A percentile compares a stretch with the other conserved stretches of the same genome.
These are phyloP conservation scores for Drosophila austrosaltans DNA, from an alignment of 2,888 invertebrate genomes.

Conservation along the genomic window DNA sequence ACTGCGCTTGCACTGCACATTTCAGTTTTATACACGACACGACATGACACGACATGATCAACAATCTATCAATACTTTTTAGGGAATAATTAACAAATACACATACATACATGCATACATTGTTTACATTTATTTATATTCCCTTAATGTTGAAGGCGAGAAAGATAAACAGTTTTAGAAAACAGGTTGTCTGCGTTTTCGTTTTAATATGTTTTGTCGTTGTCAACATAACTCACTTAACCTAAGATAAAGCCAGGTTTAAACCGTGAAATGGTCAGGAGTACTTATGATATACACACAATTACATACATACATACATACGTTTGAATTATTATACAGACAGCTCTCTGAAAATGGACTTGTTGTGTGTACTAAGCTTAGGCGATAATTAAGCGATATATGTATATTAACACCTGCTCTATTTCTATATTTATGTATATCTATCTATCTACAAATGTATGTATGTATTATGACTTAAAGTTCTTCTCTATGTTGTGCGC, in stretches of 20 bases:
- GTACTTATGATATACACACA: too few relatives aligned
- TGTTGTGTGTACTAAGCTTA: not conserved
- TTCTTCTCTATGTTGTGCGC: not conserved
- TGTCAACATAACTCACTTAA: not conserved
- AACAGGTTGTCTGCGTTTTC: not conserved
- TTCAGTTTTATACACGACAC: not conserved
- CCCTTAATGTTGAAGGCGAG: not conserved
- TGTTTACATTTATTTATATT: not conserved
- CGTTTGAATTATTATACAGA: not conserved
- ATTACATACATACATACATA: too few relatives aligned
- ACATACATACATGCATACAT: not conserved
- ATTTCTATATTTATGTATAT: not conserved
- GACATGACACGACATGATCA: not conserved
- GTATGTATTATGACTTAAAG: conserved; percentile 1
- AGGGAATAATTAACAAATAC: not conserved
- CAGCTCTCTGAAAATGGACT: not conserved
- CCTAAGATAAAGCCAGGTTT: not conserved
- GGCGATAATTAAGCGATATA: conserved; percentile 9
- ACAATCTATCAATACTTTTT: not conserved
- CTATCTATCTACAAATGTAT: too few relatives aligned
- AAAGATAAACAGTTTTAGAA: not conserved
- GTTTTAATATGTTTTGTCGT: not conserved
- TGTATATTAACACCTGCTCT: not conserved
- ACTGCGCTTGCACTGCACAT: conserved; percentile 8
- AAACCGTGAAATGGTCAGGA: too few relatives aligned